A percentile compares a stretch with the other conserved stretches of the same genome.
Conservation (phyloP, 1,140 invertebrate genomes). For the Dendrolimus punctatus region DNA sequence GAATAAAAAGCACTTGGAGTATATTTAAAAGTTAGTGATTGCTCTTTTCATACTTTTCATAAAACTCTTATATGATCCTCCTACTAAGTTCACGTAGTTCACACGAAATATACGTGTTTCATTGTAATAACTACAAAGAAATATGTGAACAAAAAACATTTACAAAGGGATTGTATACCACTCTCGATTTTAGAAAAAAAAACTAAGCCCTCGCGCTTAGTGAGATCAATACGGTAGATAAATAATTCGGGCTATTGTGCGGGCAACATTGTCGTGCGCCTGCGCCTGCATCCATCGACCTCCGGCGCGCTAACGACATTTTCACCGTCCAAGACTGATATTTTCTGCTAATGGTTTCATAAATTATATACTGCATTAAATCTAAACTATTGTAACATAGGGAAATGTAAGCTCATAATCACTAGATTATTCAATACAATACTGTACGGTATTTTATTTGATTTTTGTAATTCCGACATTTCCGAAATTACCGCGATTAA, state of each 20-base stretch:
- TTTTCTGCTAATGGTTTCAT: constrained; percentile 1
- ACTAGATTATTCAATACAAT: no score
- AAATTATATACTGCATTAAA: neutral
- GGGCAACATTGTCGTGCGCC: constrained; percentile 18
- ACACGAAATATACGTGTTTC: constrained; percentile 28
- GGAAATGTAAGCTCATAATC: no score
- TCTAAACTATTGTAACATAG: no score
- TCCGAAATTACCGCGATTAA: no score
- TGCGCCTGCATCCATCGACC: constrained; percentile 7
- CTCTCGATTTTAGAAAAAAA: constrained; percentile 31
- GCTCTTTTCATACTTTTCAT: no score
- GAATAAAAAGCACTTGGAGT: no score
- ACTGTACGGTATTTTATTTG: no score
- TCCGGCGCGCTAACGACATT: constrained; percentile 5
- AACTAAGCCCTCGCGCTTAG: constrained; percentile 27
- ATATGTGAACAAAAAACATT: constrained; percentile 54
- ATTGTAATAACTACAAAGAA: constrained; percentile 29
- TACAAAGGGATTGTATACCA: constrained; percentile 44
- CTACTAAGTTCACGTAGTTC: constrained; percentile 15
- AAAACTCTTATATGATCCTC: no score
- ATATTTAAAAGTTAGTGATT: no score
- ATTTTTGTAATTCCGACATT: no score
- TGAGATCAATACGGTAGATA: constrained; percentile 59
- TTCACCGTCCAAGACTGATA: neutral
- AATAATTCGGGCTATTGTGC: constrained; percentile 45